Percentiles rank a stretch among this genome's conserved stretches.
Evolutionary conservation across 1,140 invertebrate species (phyloP).

Genomic region (Maniola jurtina): DNA sequence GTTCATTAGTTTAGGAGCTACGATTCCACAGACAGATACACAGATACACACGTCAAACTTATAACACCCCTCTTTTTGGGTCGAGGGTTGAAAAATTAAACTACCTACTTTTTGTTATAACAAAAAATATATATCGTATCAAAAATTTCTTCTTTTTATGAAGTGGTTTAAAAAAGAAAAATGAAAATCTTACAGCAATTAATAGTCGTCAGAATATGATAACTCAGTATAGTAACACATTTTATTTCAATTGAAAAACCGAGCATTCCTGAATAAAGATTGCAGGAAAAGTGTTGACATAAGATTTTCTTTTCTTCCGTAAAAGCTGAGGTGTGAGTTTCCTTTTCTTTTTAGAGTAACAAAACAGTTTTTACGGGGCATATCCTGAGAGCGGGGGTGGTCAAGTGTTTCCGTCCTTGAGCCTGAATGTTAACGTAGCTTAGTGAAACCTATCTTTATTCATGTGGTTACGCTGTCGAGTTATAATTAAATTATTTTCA

Average conservation of each 20-base stretch:
- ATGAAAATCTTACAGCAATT: no score
- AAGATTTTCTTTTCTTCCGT: slow-evolving; percentile 24
- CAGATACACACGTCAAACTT: no score
- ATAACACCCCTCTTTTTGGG: no score
- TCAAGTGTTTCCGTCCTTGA: slow-evolving; percentile 33
- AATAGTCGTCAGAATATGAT: no score
- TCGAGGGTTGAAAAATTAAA: no score
- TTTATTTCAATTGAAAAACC: background rate
- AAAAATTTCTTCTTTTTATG: no score
- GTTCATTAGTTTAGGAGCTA: no score
- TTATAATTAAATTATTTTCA: slow-evolving; percentile 37
- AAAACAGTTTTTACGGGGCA: slow-evolving; percentile 32
- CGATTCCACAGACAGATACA: no score
- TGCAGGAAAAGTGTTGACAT: slow-evolving; percentile 1
- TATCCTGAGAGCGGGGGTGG: slow-evolving; percentile 25
- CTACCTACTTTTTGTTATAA: no score
- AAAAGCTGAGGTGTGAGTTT: slow-evolving; percentile 27
- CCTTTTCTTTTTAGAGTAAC: slow-evolving; percentile 32
- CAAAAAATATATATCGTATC: no score
- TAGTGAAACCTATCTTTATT: slow-evolving; percentile 36
- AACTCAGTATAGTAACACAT: background rate
- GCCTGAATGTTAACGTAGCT: slow-evolving; percentile 35
- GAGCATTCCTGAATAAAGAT: background rate
- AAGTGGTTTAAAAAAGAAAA: no score
- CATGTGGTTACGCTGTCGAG: slow-evolving; percentile 29